Conservation (phyloP, 30 jellyfish, hydroid and myxozoan species). For the Chironex yamaguchii region DNA sequence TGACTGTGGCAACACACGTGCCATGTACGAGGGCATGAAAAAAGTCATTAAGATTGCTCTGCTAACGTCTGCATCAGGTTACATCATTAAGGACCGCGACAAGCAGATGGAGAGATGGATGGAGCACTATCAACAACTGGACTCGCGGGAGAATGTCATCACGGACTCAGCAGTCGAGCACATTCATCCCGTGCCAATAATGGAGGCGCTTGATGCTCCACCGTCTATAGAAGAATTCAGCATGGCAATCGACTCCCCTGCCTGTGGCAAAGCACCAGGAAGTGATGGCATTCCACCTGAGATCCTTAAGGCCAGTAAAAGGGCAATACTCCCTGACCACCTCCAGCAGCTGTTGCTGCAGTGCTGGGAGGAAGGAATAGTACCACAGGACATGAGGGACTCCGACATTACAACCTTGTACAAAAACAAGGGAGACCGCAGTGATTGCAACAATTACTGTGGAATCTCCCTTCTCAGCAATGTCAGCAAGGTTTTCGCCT, state of each 20-base stretch:
- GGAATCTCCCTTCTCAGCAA: slow-evolving; percentile 62
- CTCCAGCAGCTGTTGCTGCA: slow-evolving; percentile 23
- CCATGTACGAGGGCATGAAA: no score
- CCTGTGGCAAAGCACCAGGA: slow-evolving; percentile 38
- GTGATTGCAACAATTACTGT: slow-evolving; percentile 62
- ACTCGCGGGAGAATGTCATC: slow-evolving; percentile 1
- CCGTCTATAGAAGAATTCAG: neutral
- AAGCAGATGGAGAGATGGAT: slow-evolving; percentile 49
- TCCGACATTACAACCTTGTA: slow-evolving; percentile 10
- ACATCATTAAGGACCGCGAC: no score
- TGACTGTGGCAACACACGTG: no score
- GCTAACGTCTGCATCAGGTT: no score
- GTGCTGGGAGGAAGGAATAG: slow-evolving; percentile 31
- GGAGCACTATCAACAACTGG: slow-evolving; percentile 36
- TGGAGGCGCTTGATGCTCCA: slow-evolving; percentile 16
- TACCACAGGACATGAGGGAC: slow-evolving; percentile 44
- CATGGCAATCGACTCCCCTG: slow-evolving; percentile 2
- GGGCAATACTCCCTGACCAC: slow-evolving; percentile 2
- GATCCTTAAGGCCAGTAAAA: neutral
- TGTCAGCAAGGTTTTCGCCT: slow-evolving; percentile 24
- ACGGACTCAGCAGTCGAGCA: neutral
- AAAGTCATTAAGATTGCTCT: no score
- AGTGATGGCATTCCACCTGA: slow-evolving; percentile 15
- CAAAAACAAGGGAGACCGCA: slow-evolving; percentile 52
- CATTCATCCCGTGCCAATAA: neutral